Conservation (phyloP, 2,888 invertebrate genomes). For the Reticulitermes lucifugus region DNA sequence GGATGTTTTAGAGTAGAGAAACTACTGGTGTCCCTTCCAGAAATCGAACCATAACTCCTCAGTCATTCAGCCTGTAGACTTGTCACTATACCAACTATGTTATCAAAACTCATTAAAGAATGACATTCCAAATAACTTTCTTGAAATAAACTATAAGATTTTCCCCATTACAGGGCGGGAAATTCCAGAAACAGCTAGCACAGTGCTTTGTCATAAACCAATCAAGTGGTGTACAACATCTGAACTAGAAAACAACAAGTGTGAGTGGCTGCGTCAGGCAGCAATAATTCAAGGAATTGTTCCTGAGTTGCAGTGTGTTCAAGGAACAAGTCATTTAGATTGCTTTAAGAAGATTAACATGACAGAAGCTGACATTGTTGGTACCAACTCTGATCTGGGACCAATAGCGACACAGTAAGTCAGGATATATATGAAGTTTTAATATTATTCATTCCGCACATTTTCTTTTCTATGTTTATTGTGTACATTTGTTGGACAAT, state of each 20-base stretch:
- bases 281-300: constrained; percentile 70
- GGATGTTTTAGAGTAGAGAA: too few species aligned
- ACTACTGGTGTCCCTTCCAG: too few species aligned
- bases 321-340: constrained; percentile 64
- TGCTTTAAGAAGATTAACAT: constrained; percentile 69
- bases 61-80: too few species aligned
- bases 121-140: too few species aligned
- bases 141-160: background rate
- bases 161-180: constrained; percentile 56
- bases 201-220: constrained; percentile 10
- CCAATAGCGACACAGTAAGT: constrained; percentile 73
- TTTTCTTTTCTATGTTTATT: background rate
- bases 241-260: constrained; percentile 69
- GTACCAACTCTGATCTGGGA: constrained; percentile 73
- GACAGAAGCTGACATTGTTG: constrained; percentile 69
- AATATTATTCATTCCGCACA: too few species aligned
- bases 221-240: constrained; percentile 70
- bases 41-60: too few species aligned
- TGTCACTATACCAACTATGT: too few species aligned
- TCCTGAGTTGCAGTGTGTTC: constrained; percentile 69
- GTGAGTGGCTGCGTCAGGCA: constrained; percentile 70
- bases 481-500: too few species aligned
- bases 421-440: background rate
- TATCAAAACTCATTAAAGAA: too few species aligned
- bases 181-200: constrained; percentile 51